Evolutionary conservation across 2,888 invertebrate genomes (phyloP).

Genomic region (Cataglyphis cursor): DNA sequence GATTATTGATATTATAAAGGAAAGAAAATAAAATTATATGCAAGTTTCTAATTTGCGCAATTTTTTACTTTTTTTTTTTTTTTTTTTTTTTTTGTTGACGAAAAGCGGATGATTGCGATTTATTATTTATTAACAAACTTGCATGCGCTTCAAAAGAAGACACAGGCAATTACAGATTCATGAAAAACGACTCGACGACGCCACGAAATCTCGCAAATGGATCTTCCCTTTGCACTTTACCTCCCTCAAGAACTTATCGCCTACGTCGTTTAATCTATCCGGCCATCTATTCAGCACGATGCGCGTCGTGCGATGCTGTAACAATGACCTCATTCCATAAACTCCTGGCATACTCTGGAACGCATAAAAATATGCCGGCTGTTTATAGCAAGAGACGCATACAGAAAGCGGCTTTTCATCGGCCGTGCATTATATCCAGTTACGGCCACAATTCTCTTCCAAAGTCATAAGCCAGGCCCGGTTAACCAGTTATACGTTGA

Average conservation of each 20-base stretch:
- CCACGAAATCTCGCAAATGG: neutral
- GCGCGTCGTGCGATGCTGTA: slow-evolving; percentile 19
- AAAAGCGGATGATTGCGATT: too few relatives aligned
- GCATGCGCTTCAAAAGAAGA: neutral
- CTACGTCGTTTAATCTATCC: slow-evolving; percentile 23
- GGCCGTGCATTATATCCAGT: slow-evolving; percentile 2
- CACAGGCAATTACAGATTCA: neutral
- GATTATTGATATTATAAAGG: too few relatives aligned
- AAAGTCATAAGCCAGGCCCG: slow-evolving; percentile 7
- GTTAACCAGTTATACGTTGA: slow-evolving; percentile 3
- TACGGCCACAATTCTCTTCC: neutral
- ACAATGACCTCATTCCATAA: slow-evolving; percentile 46
- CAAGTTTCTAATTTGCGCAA: too few relatives aligned
- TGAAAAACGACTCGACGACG: neutral
- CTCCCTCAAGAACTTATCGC: slow-evolving; percentile 3
- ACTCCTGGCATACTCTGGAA: slow-evolving; percentile 21
- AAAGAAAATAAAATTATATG: too few relatives aligned
- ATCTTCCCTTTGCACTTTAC: neutral
- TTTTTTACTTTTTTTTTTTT: too few relatives aligned
- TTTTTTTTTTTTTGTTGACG: too few relatives aligned
- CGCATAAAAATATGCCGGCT: slow-evolving; percentile 39
- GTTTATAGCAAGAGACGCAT: slow-evolving; percentile 19
- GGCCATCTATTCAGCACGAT: slow-evolving; percentile 20
- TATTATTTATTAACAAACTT: neutral
- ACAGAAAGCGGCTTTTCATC: slow-evolving; percentile 42